A percentile compares a stretch with the other conserved stretches of the same genome.
Conservation (phyloP, 2,797 vertebrate species). For the Salarias fasciatus region DNA sequence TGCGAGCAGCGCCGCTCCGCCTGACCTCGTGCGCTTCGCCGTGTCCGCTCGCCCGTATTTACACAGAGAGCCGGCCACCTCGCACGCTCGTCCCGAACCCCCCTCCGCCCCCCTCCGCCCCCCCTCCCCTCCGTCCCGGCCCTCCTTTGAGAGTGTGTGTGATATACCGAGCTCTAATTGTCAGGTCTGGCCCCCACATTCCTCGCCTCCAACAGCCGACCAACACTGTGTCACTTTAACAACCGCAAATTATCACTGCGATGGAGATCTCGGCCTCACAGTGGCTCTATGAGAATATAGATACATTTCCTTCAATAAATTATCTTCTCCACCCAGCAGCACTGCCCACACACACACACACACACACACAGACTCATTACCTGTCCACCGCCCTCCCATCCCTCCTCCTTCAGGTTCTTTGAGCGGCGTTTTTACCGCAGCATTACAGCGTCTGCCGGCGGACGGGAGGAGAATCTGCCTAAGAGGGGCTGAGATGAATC, state of each 20-base stretch:
- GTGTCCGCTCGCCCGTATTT: constrained; percentile 21
- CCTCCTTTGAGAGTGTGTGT: constrained; percentile 69
- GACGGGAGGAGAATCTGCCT: constrained; percentile 85
- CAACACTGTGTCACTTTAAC: constrained; percentile 93
- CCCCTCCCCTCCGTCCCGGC: constrained; percentile 53
- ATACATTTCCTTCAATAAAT: constrained; percentile 96
- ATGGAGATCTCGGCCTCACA: constrained; percentile 91
- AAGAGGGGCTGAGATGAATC: constrained; percentile 87
- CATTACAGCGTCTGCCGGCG: constrained; percentile 91
- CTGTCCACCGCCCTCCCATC: constrained; percentile 67
- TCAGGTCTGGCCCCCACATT: constrained; percentile 86
- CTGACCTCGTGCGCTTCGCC: constrained; percentile 24
- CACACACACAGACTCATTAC: constrained; percentile 72
- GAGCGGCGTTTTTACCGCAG: constrained; percentile 94
- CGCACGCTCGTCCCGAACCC: constrained; percentile 32
- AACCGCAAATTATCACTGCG: constrained; percentile 93
- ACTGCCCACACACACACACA: constrained; percentile 23
- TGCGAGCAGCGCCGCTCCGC: constrained; percentile 10
- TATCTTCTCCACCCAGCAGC: constrained; percentile 33
- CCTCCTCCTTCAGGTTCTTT: constrained; percentile 57
- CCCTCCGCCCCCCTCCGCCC: constrained; percentile 56
- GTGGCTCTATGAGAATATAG: constrained; percentile 89
- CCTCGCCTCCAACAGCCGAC: constrained; percentile 86
- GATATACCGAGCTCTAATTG: constrained; percentile 86
- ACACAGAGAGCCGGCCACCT: constrained; percentile 8